These are phyloP conservation scores for Istiophorus platypterus DNA, from an alignment of 2,113 vertebrate species.

Conservation along the genomic window DNA sequence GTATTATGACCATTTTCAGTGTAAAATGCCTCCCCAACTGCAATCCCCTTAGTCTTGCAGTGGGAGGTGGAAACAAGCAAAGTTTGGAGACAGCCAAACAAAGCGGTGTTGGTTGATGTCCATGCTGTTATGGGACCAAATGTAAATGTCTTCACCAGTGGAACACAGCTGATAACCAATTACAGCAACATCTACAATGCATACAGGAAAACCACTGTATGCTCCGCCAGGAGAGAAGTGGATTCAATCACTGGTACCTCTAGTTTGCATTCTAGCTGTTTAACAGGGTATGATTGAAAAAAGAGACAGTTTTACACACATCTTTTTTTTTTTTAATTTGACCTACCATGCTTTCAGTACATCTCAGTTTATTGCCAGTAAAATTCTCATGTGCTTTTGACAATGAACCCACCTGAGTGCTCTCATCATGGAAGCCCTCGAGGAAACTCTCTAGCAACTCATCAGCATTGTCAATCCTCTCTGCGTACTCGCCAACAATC, in stretches of 20 bases:
- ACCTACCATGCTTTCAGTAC: neutral
- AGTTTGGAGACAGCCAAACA: neutral
- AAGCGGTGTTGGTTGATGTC: neutral
- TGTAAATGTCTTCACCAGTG: too few relatives aligned
- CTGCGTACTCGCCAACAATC: conserved; percentile 99
- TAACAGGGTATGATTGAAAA: neutral
- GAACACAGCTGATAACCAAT: too few relatives aligned
- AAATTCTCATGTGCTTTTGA: neutral
- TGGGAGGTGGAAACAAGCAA: neutral
- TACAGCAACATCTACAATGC: too few relatives aligned
- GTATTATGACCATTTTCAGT: neutral
- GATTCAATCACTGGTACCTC: neutral
- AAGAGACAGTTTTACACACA: neutral
- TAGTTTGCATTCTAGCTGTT: neutral
- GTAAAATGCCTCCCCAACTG: neutral
- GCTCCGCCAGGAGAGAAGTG: too few relatives aligned
- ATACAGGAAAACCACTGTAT: too few relatives aligned
- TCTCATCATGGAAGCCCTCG: conserved; percentile 99
- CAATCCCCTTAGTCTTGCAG: neutral
- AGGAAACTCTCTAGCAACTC: conserved; percentile 97
- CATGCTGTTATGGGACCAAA: too few relatives aligned
- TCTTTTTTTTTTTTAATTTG: too few relatives aligned
- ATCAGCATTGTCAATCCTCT: conserved; percentile 98
- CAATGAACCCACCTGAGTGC: conserved; percentile 90
- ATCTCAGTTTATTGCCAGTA: neutral